Evolutionary conservation across 2,888 invertebrate genomes (phyloP).

Genomic region (Diaperis boleti): DNA sequence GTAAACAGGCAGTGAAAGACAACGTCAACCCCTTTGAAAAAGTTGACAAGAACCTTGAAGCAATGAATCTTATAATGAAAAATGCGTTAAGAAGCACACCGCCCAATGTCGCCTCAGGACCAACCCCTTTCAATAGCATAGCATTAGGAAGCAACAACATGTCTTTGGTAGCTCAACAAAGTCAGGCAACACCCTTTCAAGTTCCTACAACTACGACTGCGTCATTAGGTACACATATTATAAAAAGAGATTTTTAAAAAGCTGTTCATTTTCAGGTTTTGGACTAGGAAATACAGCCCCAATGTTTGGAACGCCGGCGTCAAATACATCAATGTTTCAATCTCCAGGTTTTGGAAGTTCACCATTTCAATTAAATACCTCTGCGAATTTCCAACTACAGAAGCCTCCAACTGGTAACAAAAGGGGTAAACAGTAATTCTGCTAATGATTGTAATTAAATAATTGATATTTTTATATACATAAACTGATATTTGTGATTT

Average conservation of each 20-base stretch:
- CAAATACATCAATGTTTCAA: slow-evolving; percentile 41
- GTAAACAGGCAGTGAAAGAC: slow-evolving; percentile 84
- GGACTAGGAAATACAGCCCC: slow-evolving; percentile 36
- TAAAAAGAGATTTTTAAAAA: too few relatives aligned
- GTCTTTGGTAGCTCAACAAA: slow-evolving; percentile 63
- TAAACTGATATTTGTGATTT: slow-evolving; percentile 13
- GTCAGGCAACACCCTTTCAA: slow-evolving; percentile 56
- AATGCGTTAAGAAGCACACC: slow-evolving; percentile 60
- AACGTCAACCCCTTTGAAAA: slow-evolving; percentile 81
- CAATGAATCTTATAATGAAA: slow-evolving; percentile 47
- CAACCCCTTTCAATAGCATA: slow-evolving; percentile 71
- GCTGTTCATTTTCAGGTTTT: slow-evolving; percentile 41
- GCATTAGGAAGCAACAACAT: slow-evolving; percentile 52
- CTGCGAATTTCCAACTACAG: slow-evolving; percentile 75
- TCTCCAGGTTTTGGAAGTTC: slow-evolving; percentile 42
- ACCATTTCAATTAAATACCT: slow-evolving; percentile 52
- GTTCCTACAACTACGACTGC: slow-evolving; percentile 51
- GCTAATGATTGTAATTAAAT: slow-evolving; percentile 1
- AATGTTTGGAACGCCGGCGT: slow-evolving; percentile 38
- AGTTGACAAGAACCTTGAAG: slow-evolving; percentile 43
- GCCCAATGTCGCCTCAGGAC: slow-evolving; percentile 70
- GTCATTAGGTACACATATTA: slow-evolving; percentile 15
- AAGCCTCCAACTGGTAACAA: slow-evolving; percentile 78
- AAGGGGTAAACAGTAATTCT: slow-evolving; percentile 72
- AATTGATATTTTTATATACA: slow-evolving; percentile 18